Conservation (phyloP, 2,113 vertebrate species). For the Cygnus buccinator region DNA sequence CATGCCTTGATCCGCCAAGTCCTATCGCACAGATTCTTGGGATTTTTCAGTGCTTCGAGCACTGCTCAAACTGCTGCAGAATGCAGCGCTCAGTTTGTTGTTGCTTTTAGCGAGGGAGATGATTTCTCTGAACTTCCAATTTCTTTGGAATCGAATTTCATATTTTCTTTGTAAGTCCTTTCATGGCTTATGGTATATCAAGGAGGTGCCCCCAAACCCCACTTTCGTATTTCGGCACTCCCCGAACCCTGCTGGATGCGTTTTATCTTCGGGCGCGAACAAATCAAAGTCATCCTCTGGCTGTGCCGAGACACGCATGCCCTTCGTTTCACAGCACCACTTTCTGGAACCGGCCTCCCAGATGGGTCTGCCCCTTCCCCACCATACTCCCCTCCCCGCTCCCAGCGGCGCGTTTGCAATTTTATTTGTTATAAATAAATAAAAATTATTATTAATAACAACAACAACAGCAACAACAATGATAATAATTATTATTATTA, state of each 20-base stretch:
- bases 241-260: fast-evolving
- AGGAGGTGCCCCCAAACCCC: not conserved
- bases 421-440: too few relatives aligned
- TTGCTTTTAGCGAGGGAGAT: not conserved
- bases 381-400: fast-evolving
- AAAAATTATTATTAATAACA: too few relatives aligned
- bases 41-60: not conserved
- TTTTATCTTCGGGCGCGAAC: not conserved
- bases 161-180: not conserved
- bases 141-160: not conserved
- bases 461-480: too few relatives aligned
- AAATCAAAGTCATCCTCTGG: not conserved
- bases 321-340: not conserved
- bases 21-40: not conserved
- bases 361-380: too few relatives aligned
- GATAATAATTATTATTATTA: too few relatives aligned
- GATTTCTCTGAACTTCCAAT: not conserved
- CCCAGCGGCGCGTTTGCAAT: not conserved
- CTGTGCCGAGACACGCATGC: not conserved
- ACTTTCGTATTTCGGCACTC: not conserved
- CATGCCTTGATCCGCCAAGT: not conserved
- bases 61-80: not conserved
- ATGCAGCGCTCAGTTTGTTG: not conserved
- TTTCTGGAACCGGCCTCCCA: too few relatives aligned
- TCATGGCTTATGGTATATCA: not conserved